Evolutionary conservation across 2,113 vertebrate species (phyloP).

Genomic region (Craseonycteris thonglongyai): DNA sequence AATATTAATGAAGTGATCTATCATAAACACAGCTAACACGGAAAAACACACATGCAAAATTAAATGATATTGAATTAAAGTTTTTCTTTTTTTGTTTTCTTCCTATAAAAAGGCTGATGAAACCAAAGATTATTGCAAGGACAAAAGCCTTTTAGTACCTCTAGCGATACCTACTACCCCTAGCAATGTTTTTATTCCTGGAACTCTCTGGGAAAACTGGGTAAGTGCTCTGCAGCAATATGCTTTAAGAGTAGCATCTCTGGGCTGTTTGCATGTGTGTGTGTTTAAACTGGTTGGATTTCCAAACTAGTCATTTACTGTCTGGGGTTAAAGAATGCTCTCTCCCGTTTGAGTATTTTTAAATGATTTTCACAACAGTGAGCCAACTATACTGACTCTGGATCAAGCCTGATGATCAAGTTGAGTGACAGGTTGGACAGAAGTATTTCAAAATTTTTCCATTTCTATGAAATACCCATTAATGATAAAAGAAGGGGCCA

Average conservation of each 20-base stretch:
- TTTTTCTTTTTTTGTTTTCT: not conserved
- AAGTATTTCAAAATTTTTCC: not conserved
- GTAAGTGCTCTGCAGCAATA: not conserved
- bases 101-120: not conserved
- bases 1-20: conserved; percentile 4
- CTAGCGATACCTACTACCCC: not conserved
- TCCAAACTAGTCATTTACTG: not conserved
- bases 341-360: not conserved
- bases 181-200: not conserved
- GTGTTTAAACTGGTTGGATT: not conserved
- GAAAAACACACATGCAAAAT: conserved; percentile 35
- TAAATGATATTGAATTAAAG: not conserved
- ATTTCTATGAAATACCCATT: not conserved
- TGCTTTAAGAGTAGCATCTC: not conserved
- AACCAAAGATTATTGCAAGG: conserved; percentile 34
- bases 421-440: not conserved
- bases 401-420: not conserved
- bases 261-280: not conserved
- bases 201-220: not conserved
- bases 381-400: not conserved
- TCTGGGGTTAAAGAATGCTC: not conserved
- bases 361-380: not conserved
- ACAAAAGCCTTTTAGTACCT: not conserved
- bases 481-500: not conserved
- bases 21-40: conserved; percentile 28